A percentile compares a stretch with the other conserved stretches of the same genome.
These are phyloP conservation scores for Dolichomitus sp. DNA, from an alignment of 2,888 invertebrate species.

Conservation along the genomic window DNA sequence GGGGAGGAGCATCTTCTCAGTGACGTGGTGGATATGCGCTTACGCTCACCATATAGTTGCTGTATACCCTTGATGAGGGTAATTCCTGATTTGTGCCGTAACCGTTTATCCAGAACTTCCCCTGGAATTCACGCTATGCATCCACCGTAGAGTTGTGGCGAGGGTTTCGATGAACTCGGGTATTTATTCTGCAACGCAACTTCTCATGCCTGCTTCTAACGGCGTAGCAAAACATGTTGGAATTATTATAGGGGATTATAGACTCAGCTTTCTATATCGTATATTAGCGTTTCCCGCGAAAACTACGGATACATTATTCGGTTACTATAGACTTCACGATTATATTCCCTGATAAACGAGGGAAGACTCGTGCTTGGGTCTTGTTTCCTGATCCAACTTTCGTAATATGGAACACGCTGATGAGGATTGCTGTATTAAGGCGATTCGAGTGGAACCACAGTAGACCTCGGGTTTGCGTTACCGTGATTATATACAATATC, in stretches of 20 bases:
- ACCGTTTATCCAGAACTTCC: constrained; percentile 51
- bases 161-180: constrained; percentile 28
- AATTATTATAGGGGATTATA: constrained; percentile 22
- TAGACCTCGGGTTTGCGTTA: constrained; percentile 36
- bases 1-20: background rate
- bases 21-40: constrained; percentile 46
- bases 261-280: constrained; percentile 8
- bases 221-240: constrained; percentile 12
- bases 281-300: constrained; percentile 3
- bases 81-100: constrained; percentile 58
- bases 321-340: background rate
- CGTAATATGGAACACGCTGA: constrained; percentile 16
- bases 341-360: background rate
- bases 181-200: constrained; percentile 34
- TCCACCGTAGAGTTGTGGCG: constrained; percentile 20
- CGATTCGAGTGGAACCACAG: constrained; percentile 11
- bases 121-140: constrained; percentile 33
- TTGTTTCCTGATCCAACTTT: background rate
- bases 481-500: constrained; percentile 44
- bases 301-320: constrained; percentile 10
- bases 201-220: constrained; percentile 1
- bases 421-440: constrained; percentile 34
- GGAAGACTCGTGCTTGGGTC: background rate
- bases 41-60: constrained; percentile 32
- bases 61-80: constrained; percentile 57